Conservation (phyloP, 2,888 invertebrate genomes). For the Eristalinus sepulchralis region DNA sequence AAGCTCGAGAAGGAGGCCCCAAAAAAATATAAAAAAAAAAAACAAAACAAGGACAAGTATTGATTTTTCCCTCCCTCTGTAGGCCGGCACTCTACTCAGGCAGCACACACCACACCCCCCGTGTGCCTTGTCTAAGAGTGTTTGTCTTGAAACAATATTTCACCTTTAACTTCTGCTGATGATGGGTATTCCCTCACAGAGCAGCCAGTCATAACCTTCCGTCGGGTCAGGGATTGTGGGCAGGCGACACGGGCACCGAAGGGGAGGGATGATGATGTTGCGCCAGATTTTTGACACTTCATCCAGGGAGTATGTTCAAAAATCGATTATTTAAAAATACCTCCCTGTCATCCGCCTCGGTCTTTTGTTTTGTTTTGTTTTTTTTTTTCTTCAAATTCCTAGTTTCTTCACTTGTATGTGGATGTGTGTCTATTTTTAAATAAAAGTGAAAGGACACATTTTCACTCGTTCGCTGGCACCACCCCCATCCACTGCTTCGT, state of each 20-base stretch:
- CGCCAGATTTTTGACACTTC: conserved; percentile 51
- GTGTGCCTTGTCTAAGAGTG: conserved; percentile 10
- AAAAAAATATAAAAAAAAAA: neutral
- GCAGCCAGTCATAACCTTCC: conserved; percentile 30
- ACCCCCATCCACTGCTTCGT: neutral
- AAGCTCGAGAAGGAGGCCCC: neutral
- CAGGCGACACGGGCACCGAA: neutral
- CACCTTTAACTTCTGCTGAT: conserved; percentile 58
- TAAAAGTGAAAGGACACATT: conserved; percentile 61
- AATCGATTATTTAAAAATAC: conserved; percentile 58
- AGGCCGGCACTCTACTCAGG: neutral
- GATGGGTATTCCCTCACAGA: conserved; percentile 35
- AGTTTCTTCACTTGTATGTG: neutral
- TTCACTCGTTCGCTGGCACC: neutral
- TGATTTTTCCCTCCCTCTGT: conserved; percentile 23
- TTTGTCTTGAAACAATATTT: conserved; percentile 58
- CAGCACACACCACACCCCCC: neutral
- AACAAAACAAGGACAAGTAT: conserved; percentile 25
- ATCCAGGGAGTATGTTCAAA: conserved; percentile 48
- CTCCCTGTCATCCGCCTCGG: neutral
- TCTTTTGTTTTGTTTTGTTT: no score
- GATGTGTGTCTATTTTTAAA: conserved; percentile 30
- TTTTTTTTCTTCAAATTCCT: conserved; percentile 16
- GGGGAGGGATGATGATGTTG: neutral
- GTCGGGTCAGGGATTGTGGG: conserved; percentile 45